These are phyloP conservation scores for Euschistus heros DNA, from an alignment of 1,140 invertebrate genomes.

Conservation along the genomic window DNA sequence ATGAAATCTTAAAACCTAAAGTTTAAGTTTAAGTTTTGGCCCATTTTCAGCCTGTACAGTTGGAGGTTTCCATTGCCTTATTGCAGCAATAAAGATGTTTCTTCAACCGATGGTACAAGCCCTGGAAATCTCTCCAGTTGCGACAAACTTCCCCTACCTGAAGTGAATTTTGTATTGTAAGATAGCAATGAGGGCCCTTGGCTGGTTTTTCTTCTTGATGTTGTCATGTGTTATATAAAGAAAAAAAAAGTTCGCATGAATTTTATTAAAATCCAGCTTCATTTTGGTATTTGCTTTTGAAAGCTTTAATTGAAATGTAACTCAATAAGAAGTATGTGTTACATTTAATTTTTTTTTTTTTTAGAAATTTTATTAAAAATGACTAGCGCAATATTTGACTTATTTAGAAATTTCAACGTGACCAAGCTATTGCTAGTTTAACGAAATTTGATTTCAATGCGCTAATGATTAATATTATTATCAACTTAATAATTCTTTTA, in stretches of 20 bases:
- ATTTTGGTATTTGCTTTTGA: constrained; percentile 15
- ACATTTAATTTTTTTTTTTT: not conserved
- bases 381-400: no score
- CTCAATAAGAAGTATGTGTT: constrained; percentile 3
- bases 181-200: constrained; percentile 29
- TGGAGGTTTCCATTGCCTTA: constrained; percentile 86
- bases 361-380: no score
- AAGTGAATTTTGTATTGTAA: constrained; percentile 57
- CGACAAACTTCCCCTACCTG: constrained; percentile 59
- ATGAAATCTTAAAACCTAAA: constrained; percentile 15
- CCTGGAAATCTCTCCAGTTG: constrained; percentile 56
- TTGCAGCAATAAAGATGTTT: constrained; percentile 54
- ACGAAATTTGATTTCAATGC: no score
- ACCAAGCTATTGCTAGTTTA: no score
- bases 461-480: no score
- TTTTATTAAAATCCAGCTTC: constrained; percentile 4
- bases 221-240: constrained; percentile 24
- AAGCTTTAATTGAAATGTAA: not conserved
- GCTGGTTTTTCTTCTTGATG: constrained; percentile 17
- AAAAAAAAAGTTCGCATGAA: constrained; percentile 20
- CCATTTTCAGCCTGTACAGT: constrained; percentile 73
- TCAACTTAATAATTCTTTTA: no score
- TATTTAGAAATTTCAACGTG: no score
- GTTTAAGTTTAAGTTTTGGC: constrained; percentile 4
- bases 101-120: constrained; percentile 27